Evolutionary conservation across 2,797 vertebrate species (phyloP).

Genomic region (Pogonophryne albipinna): DNA sequence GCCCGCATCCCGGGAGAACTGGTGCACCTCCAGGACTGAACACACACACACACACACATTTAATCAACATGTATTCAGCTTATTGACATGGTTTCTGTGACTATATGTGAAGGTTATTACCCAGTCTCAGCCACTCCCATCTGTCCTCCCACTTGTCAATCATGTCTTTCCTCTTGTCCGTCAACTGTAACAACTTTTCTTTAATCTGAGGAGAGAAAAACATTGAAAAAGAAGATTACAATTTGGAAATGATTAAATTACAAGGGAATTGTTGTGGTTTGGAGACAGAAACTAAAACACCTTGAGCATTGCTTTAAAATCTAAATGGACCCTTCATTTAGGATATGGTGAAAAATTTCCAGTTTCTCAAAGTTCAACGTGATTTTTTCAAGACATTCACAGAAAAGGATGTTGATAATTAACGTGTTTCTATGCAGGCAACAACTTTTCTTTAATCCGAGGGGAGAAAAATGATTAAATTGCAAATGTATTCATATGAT

Average conservation of each 20-base stretch:
- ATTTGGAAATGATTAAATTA: background rate
- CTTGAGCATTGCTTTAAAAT: background rate
- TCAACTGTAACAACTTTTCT: slow-evolving; percentile 96
- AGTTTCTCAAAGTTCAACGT: too few relatives aligned
- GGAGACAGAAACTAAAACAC: background rate
- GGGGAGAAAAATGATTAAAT: too few relatives aligned
- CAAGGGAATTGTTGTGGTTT: background rate
- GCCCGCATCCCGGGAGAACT: slow-evolving; percentile 96
- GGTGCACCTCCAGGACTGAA: slow-evolving; percentile 96
- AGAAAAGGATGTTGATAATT: too few relatives aligned
- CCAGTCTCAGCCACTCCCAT: slow-evolving; percentile 98
- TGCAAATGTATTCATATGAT: too few relatives aligned
- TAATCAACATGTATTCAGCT: background rate
- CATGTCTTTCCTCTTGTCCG: slow-evolving; percentile 99
- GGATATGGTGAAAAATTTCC: too few relatives aligned
- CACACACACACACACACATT: background rate
- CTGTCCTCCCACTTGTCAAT: slow-evolving; percentile 99
- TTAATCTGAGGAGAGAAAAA: slow-evolving; percentile 88
- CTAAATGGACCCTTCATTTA: background rate
- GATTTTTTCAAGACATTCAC: too few relatives aligned
- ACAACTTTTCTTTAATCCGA: too few relatives aligned
- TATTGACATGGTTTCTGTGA: background rate
- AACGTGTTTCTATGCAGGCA: too few relatives aligned
- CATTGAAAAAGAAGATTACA: background rate
- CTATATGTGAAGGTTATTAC: slow-evolving; percentile 43